Evolutionary conservation across 2,888 invertebrate species (phyloP).

Genomic region (Thymelicus acteon): DNA sequence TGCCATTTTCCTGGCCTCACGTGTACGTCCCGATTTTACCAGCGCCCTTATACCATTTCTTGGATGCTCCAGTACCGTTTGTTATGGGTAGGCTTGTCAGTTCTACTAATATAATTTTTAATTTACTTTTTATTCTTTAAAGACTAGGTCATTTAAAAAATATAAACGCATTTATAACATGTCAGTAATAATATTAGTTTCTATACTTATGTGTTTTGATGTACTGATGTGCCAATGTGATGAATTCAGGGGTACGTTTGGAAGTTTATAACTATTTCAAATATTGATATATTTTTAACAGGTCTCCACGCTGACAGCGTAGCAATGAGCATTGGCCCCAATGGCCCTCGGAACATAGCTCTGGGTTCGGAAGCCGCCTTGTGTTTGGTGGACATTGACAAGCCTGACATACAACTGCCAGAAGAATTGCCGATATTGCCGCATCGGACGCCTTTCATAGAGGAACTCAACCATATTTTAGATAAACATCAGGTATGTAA

Average conservation of each 20-base stretch:
- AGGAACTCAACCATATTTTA: slow-evolving; percentile 91
- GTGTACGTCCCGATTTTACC: slow-evolving; percentile 99
- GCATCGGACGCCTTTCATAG: slow-evolving; percentile 93
- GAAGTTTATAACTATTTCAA: neutral
- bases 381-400: slow-evolving; percentile 98
- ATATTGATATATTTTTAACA: slow-evolving; percentile 46
- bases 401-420: slow-evolving; percentile 95
- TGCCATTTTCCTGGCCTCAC: slow-evolving; percentile 99
- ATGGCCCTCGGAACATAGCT: slow-evolving; percentile 83
- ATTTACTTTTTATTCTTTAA: neutral
- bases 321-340: slow-evolving; percentile 61
- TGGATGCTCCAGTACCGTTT: slow-evolving; percentile 99
- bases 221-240: no score
- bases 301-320: slow-evolving; percentile 86
- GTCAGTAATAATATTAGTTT: no score
- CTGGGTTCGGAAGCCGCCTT: slow-evolving; percentile 93
- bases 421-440: slow-evolving; percentile 98
- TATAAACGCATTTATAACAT: no score
- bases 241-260: no score
- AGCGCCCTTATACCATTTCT: slow-evolving; percentile 96
- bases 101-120: no score
- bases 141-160: no score
- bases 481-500: slow-evolving; percentile 87
- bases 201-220: no score
- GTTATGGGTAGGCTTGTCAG: slow-evolving; percentile 91